Base-by-base conservation (phyloP, 2,888 invertebrate species). In the Stegophylla sp. region DNA sequence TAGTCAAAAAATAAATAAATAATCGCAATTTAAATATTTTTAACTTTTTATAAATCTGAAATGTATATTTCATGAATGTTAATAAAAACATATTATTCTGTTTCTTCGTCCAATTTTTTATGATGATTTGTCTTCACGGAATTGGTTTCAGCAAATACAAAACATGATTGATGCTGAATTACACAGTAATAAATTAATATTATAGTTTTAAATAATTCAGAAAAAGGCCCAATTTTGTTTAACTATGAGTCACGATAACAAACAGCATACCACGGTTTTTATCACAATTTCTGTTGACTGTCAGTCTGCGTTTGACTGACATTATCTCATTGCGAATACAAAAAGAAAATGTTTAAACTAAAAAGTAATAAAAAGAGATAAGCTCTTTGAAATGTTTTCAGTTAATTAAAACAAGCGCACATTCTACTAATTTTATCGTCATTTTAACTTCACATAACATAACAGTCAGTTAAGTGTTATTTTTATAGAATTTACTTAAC, bases 341-440 rank as follows among this genome's bases (percentile, higher is more conserved):
- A 79, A 79, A 79, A 69, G 69, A 69, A 69, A 59, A 48, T 34
- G n/a, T 23, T 59, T 53, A 79, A 56, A 79, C 69, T 61, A 79
- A 69, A 74, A 67, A 61, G 51, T 41, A 48, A 79, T 23, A 34
- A 34, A 34, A 34, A 34, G 34, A 56, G 56, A 56, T 69, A 69
- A 69, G 67, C 77, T 51, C 77, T 79, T 69, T 79, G 59, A 59
- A 69, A 59, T 69, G 34, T 59, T 56, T 77, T 77, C 23, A 61
- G 45, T 69, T 69, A 79, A 79, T 69, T 79, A 69, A 67, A 79
- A 79, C 23, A 64, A 51, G 63, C 63, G 17, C 4, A 12, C 34
- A 75, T 64, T 28, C 23, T 64, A 51, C 20, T 15, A 74, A 1
- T 63, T 51, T 51, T 23, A 34, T 41, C 34, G 20, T 23, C 34